Evolutionary conservation across 2,888 invertebrate genomes (phyloP), one percentile per base, ranked within the genome.

Genomic region (Perithous albicinctus): DNA sequence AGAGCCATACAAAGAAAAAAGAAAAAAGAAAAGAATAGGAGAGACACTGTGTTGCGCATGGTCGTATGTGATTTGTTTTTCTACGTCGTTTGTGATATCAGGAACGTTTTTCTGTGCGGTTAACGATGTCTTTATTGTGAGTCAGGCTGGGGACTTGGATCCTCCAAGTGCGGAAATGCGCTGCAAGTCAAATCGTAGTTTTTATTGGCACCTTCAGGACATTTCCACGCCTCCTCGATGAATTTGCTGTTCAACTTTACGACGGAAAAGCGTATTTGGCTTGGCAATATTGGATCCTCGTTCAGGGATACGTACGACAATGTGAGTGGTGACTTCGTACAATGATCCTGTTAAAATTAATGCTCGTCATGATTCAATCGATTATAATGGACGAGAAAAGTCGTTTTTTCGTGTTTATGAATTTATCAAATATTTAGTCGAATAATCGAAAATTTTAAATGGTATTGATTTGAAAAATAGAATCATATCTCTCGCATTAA

Each of bases 251-350:
- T 87, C 23, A 85, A 81, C 2, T 86, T 87, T 23, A 86, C 80
- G 8, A 85, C 82, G 46, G 85, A 86, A 35, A 89, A 66, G 23
- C 85, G 85, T 73, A 89, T 69, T 12, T 88, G 86, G 67, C 85
- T 87, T 2, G 89, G 89, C 59, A 90, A 69, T 3, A 85, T 63
- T 18, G 85, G 86, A 67, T 85, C 80, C 69, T 89, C 89, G 67
- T 89, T 69, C 35, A 90, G 46, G 3, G 87, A 87, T 41, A 87
- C 69, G 69, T 88, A 88, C 35, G 88, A 88, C 26, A 87, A 85
- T n/a, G 86, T 80, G 51, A 90, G 85, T 72, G 88, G 84, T 74
- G 82, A 79, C 83, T 90, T 90, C 61, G 89, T 89, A 78, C 89
- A 90, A 78, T 87, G 84, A 87, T 85, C 87, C 90, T 89, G 86